Base-by-base conservation (phyloP, 2,797 vertebrate species). In the Ciconia nigra region DNA sequence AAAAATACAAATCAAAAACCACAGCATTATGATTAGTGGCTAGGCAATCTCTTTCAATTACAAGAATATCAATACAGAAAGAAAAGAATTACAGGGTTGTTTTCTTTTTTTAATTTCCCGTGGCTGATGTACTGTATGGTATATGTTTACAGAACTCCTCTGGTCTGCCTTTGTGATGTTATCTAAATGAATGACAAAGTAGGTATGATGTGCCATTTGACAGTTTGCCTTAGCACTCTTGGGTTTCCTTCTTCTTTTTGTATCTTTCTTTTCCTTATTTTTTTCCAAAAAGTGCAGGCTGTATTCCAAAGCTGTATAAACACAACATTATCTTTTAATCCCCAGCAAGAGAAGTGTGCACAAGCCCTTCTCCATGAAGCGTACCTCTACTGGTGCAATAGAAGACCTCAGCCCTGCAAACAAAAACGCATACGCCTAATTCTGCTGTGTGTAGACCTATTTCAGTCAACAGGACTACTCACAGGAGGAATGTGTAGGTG, bases 241-340 rank as follows among this genome's bases (percentile, higher is more conserved):
- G 93, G 82, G 87, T 95, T 98, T 97, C 91, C 89, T 96, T 96
- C 66, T 85, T 90, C 71, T 84, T 78, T 95, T 78, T 84, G 47
- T 89, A 71, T 80, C 51, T 91, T 94, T 89, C 9, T 83, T 88
- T 92, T 86, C 33, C 14, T 72, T 61, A 17, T 67, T 74, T 94
- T 96, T 89, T 94, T 89, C 65, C 7, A 55, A 94, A 83, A 93
- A 93, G 55, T 39, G 44, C 96, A 98, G 96, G 96, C 95, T 97
- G 93, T 98, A 96, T 97, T 97, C 97, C 95, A 98, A 98, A 98
- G 97, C 98, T 98, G 98, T 98, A 96, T 98, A 91, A 97, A 96
- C 98, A 98, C 98, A 98, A 98, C 98, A 98, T 98, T 98, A 92
- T 98, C 98, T 98, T 97, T 96, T 91, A 89, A 89, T 77, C 96